Conservation (phyloP, 2,113 vertebrate genomes). For the Geothlypis trichas region DNA sequence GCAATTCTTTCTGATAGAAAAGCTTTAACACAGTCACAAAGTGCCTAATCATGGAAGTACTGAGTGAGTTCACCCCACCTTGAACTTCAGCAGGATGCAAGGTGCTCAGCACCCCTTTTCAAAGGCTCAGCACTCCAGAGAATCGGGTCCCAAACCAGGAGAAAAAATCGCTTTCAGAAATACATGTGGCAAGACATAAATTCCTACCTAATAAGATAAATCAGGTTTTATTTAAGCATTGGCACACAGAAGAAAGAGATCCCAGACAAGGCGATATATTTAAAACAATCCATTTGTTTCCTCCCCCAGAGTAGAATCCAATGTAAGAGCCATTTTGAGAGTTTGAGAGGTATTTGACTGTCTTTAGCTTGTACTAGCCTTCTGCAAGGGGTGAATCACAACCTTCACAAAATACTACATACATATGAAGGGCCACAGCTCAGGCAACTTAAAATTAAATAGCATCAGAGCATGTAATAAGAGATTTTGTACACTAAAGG, state of each 20-base stretch:
- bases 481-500: not conserved
- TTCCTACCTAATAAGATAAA: constrained; percentile 62
- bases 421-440: not conserved
- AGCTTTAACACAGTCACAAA: constrained; percentile 49
- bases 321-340: constrained; percentile 7
- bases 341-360: not conserved
- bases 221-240: constrained; percentile 38
- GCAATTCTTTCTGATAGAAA: constrained; percentile 49
- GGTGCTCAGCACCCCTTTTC: not conserved
- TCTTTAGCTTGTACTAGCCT: not conserved
- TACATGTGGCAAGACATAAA: constrained; percentile 27
- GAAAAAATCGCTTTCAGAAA: constrained; percentile 38
- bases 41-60: constrained; percentile 33
- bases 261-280: constrained; percentile 20
- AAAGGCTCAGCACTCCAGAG: constrained; percentile 12
- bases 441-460: not conserved
- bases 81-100: not conserved
- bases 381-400: not conserved
- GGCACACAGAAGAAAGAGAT: constrained; percentile 57
- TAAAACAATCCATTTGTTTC: constrained; percentile 50
- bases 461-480: not conserved
- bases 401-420: not conserved
- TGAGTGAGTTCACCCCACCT: constrained; percentile 22
- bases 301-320: constrained; percentile 7
- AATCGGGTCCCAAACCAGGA: not conserved